These are phyloP conservation scores for Malthinus flaveolus DNA, from an alignment of 2,888 invertebrate genomes.

Conservation along the genomic window DNA sequence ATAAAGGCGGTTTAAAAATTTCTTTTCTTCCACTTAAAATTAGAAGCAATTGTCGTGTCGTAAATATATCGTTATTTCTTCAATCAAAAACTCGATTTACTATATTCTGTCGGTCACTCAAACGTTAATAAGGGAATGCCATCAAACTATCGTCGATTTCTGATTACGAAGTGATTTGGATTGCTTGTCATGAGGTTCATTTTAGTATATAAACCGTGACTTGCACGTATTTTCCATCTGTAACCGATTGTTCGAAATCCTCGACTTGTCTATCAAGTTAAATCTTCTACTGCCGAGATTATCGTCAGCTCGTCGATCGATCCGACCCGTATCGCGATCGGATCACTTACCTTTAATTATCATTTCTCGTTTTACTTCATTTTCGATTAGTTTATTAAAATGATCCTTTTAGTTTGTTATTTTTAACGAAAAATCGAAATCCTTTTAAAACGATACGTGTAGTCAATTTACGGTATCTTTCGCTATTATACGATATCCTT, in stretches of 20 bases:
- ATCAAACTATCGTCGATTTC: constrained; percentile 35
- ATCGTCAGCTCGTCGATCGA: constrained; percentile 18
- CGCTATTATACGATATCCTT: constrained; percentile 33
- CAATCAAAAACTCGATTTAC: constrained; percentile 3
- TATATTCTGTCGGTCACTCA: constrained; percentile 27
- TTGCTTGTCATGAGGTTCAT: constrained; percentile 42
- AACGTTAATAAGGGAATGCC: constrained; percentile 35
- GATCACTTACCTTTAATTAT: not conserved
- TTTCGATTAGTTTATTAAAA: not conserved
- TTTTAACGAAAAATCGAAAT: constrained; percentile 7
- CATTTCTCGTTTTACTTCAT: not conserved
- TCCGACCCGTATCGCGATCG: constrained; percentile 9
- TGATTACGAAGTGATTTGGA: constrained; percentile 39
- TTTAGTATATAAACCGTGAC: constrained; percentile 37
- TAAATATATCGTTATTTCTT: not conserved
- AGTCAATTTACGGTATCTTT: constrained; percentile 28
- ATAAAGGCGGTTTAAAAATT: too few relatives aligned
- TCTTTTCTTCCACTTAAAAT: too few relatives aligned
- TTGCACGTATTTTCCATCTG: constrained; percentile 38
- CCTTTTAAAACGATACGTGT: constrained; percentile 23
- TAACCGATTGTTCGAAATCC: constrained; percentile 39
- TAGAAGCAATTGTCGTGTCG: too few relatives aligned
- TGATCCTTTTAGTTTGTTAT: not conserved
- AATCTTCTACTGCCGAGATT: constrained; percentile 16
- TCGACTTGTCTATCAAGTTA: constrained; percentile 35